Evolutionary conservation across 2,113 vertebrate species (phyloP).

Genomic region (Cynopterus brachyotis): DNA sequence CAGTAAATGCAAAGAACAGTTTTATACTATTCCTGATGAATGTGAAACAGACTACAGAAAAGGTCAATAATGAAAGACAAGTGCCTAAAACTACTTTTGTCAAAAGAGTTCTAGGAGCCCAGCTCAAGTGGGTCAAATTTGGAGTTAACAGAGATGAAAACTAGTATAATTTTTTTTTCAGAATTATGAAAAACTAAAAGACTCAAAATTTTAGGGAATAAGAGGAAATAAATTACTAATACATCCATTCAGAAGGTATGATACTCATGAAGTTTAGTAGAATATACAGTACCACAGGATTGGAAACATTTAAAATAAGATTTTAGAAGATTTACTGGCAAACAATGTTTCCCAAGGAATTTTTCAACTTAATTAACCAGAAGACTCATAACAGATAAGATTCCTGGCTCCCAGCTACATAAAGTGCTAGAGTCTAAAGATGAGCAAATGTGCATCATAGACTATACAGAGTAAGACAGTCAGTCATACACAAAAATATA

Average conservation of each 20-base stretch:
- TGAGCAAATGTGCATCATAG: not conserved
- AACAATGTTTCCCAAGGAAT: not conserved
- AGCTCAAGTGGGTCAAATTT: not conserved
- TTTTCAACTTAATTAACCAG: conserved; percentile 10
- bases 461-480: not conserved
- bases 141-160: not conserved
- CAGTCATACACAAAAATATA: not conserved
- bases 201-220: not conserved
- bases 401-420: not conserved
- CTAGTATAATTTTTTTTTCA: not conserved
- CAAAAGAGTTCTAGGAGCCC: not conserved
- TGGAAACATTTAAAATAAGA: not conserved
- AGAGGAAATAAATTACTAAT: conserved; percentile 45
- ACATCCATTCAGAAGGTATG: not conserved
- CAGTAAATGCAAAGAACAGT: not conserved
- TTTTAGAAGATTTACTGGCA: conserved; percentile 1
- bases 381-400: not conserved
- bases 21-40: not conserved
- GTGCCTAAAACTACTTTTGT: not conserved
- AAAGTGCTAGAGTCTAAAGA: not conserved
- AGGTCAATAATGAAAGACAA: not conserved
- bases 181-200: conserved; percentile 10
- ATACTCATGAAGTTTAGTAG: not conserved
- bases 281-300: not conserved
- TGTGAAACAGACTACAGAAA: not conserved